These are phyloP conservation scores for Papilio glaucus DNA, from an alignment of 1,140 invertebrate species.

Conservation along the genomic window DNA sequence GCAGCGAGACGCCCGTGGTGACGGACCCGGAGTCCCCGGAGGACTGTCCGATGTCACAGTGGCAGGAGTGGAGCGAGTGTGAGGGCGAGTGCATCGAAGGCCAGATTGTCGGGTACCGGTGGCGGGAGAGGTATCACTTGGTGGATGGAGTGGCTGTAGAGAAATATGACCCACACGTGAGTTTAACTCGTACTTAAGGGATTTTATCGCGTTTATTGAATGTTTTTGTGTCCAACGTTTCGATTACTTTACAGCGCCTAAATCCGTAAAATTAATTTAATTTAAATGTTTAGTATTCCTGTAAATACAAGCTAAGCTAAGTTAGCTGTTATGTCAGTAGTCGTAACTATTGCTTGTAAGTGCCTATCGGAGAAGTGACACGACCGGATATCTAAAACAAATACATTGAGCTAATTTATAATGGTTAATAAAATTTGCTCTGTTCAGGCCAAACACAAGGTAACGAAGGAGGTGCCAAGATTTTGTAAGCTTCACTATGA, in stretches of 20 bases:
- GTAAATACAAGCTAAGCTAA: no score
- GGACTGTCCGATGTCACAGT: constrained; percentile 66
- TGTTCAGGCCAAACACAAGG: constrained; percentile 47
- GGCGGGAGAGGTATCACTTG: constrained; percentile 68
- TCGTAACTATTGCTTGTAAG: no score
- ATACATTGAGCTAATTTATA: no score
- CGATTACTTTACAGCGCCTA: no score
- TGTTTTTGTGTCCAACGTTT: no score
- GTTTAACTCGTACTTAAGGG: constrained; percentile 35
- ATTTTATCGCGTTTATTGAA: no score
- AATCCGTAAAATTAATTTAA: no score
- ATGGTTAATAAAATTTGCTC: background rate
- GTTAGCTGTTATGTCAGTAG: no score
- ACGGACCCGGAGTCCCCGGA: constrained; percentile 60
- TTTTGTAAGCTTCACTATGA: constrained; percentile 56
- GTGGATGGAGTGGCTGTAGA: constrained; percentile 68
- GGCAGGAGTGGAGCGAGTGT: constrained; percentile 69
- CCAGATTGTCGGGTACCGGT: constrained; percentile 54
- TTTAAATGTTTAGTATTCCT: no score
- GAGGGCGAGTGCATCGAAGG: constrained; percentile 62
- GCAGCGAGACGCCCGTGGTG: constrained; percentile 59
- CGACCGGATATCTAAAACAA: no score
- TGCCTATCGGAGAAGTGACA: no score
- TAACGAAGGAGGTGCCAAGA: constrained; percentile 57
- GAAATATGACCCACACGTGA: constrained; percentile 69